These are phyloP conservation scores for Leptosomus discolor DNA, from an alignment of 2,113 vertebrate species.

Conservation along the genomic window DNA sequence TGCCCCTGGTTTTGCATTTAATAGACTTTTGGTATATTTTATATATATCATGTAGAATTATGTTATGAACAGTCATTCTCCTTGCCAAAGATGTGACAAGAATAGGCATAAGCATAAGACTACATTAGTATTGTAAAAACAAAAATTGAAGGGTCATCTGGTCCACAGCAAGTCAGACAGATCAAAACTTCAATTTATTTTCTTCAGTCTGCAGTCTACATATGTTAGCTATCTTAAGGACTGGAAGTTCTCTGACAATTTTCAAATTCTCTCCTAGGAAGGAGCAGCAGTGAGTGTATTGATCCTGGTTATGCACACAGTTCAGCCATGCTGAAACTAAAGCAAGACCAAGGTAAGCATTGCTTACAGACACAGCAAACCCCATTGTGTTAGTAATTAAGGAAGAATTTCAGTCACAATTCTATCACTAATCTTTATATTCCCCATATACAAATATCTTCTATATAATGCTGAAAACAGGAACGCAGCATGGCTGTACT, in stretches of 20 bases:
- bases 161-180: neutral
- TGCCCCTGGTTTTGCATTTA: neutral
- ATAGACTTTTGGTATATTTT: neutral
- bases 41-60: neutral
- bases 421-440: neutral
- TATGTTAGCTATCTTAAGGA: neutral
- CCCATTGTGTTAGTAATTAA: neutral
- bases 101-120: neutral
- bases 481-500: neutral
- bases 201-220: neutral
- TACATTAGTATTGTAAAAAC: neutral
- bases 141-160: neutral
- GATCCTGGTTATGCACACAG: neutral
- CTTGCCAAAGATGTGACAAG: neutral
- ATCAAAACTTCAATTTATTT: neutral
- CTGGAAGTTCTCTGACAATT: neutral
- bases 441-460: neutral
- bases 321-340: neutral
- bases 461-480: neutral
- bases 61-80: neutral
- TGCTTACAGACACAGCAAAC: neutral
- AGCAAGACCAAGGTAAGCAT: neutral
- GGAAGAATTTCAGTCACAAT: neutral
- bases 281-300: fast-evolving
- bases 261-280: neutral